Base-by-base conservation (phyloP, 2,797 vertebrate species). In the Capromys pilorides region DNA sequence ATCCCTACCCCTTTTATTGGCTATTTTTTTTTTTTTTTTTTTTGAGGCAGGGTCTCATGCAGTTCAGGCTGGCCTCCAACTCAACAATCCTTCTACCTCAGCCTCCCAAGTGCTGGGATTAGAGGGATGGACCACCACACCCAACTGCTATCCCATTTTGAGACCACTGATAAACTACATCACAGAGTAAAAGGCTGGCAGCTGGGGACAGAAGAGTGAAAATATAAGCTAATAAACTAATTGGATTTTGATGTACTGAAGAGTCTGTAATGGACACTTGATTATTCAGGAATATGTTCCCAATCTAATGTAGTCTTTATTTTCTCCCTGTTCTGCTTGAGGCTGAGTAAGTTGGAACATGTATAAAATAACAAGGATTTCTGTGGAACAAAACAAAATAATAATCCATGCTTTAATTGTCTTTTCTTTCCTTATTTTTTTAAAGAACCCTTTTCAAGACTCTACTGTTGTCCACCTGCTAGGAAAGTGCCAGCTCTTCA, bases 151-250 rank as follows among this genome's bases (percentile, higher is more conserved):
- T 13, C 14, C 87, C 51, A 21, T 82, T 87, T 93, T 81, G 80
- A 91, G 91, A 61, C 62, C 81, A 61, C 87, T 96, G 82, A 87
- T 94, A 91, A 94, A 96, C 61, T 31, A 64, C 89, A 94, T 89
- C 49, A 26, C 54, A 90, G 88, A 89, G 94, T 84, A 89, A 93
- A 93, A 95, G 85, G 51, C 94, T 94, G 95, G 91, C 54, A 80
- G 82, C 91, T 21, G 0, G 75, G 28, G 90, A n/a, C 8, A 45
- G 45, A 36, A 5, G 80, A 75, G 39, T 49, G 62, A 45, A 96
- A 95, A 95, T 18, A 5, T 41, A 93, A 94, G 82, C 90, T 97
- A 97, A 97, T 96, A 95, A 97, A 97, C 96, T 97, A 97, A 97
- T 97, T 96, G 94, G 91, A 83, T 93, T 96, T 95, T 97, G 95